Evolutionary conservation across 2,888 invertebrate species (phyloP).

Genomic region (Calameuta idolon): DNA sequence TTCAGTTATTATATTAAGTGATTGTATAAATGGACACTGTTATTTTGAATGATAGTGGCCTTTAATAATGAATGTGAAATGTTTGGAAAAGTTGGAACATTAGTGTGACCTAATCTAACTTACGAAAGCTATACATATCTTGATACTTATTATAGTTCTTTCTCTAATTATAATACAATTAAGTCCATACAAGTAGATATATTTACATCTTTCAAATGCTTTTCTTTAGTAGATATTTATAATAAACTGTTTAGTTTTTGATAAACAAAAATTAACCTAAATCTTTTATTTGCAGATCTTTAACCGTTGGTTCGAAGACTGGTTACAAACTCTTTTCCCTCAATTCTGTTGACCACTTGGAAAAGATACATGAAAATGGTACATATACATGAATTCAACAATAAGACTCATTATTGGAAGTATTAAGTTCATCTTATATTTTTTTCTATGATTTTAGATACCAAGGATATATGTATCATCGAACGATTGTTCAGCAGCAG

Average conservation of each 20-base stretch:
- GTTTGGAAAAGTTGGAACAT: background rate
- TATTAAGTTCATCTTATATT: slow-evolving; percentile 9
- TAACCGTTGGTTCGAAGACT: slow-evolving; percentile 91
- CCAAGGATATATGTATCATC: slow-evolving; percentile 89
- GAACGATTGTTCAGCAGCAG: slow-evolving; percentile 98
- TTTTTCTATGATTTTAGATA: slow-evolving; percentile 63
- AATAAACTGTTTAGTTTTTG: background rate
- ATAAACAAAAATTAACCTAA: background rate
- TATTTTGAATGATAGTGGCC: background rate
- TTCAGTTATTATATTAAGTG: background rate
- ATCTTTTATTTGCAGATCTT: slow-evolving; percentile 74
- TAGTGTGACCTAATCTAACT: background rate
- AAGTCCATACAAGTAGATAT: background rate
- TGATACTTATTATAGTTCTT: background rate
- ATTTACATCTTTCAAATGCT: background rate
- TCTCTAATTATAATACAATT: background rate
- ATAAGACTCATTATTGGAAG: background rate
- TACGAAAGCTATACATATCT: background rate
- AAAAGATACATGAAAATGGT: slow-evolving; percentile 90
- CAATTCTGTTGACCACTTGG: slow-evolving; percentile 84
- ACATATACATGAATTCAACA: slow-evolving; percentile 21
- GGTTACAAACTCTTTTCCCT: slow-evolving; percentile 93
- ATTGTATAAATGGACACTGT: background rate
- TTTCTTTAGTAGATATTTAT: background rate
- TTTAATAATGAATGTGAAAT: background rate